Base-by-base conservation (phyloP, 2,888 invertebrate species). In the Leptinotarsa juncta region DNA sequence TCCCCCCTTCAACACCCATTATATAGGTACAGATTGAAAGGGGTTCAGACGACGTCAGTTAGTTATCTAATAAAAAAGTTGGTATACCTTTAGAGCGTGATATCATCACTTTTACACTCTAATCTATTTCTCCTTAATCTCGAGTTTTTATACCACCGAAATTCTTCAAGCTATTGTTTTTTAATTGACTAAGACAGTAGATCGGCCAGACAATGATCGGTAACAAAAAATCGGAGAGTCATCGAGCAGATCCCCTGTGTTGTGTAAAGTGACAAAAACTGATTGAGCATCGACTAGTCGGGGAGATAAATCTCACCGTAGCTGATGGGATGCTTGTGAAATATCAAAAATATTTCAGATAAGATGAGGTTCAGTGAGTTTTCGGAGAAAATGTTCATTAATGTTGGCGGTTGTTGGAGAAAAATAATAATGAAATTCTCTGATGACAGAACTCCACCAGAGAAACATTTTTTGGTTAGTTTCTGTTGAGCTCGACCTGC, bases 181-280 rank as follows among this genome's bases (percentile, higher is more conserved):
- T 69, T 69, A 69, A 69, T 69, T 69, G 69, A 42, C 57, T 48
- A 48, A 69, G 69, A 57, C 69, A 69, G 57, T 57, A 57, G 57
- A 32, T 57, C 57, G 69, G 53, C 26, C 20, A 69, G 60, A 69
- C 57, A 69, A 48, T 57, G 69, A 42, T 48, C 57, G 50, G 57
- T 48, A 69, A 42, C 68, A 23, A 55, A 55, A 57, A 69, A 69
- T 32, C 18, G 12, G 23, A 42, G 12, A 57, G 69, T 69, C 69
- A 69, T 69, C 62, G 62, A 62, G 32, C 26, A 42, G 62, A 62
- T 42, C 16, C 42, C 62, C 15, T 62, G 42, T 16, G 62, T 62
- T 62, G 16, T 62, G n/a, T 62, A 32, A 10, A 62, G 62, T 62
- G 62, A 62, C 62, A 62, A 62, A 62, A 62, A 62, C 26, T 62